Percentiles rank a stretch among this genome's conserved stretches.
phyloP scores from a whole-genome alignment of 2,797 vertebrate genomes.

The Babyrousa celebensis region DNA sequence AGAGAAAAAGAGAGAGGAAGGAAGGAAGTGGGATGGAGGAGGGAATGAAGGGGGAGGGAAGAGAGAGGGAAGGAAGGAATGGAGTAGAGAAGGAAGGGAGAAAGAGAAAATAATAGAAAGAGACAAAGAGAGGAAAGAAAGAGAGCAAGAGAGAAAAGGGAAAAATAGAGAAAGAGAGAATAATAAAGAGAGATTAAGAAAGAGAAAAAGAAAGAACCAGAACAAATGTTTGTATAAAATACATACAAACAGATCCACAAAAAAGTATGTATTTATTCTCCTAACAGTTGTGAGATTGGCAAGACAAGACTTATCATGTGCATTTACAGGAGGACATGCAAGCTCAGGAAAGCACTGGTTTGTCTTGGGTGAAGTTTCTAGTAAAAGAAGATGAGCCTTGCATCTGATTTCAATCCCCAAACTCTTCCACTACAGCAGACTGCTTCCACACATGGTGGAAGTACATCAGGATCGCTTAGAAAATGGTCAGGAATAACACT shows the following conservation, averaged over 20 bases:
- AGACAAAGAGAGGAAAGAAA: neutral
- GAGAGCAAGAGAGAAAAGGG: no score
- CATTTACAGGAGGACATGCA: neutral
- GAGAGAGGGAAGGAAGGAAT: no score
- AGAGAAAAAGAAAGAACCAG: no score
- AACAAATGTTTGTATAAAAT: neutral
- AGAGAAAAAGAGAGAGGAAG: no score
- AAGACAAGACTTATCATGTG: neutral
- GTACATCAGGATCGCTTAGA: neutral
- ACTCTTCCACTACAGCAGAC: neutral
- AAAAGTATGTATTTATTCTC: neutral
- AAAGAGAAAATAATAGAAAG: no score
- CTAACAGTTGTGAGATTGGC: neutral
- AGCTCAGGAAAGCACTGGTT: neutral
- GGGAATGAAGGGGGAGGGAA: no score
- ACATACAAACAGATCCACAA: neutral
- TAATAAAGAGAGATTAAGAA: no score
- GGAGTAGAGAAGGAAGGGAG: accelerated
- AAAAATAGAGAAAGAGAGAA: no score
- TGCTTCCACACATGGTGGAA: neutral
- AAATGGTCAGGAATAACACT: neutral
- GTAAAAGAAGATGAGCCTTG: neutral
- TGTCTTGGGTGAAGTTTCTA: accelerated
- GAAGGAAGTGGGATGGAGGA: no score
- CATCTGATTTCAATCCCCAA: neutral